Evolutionary conservation across 2,797 vertebrate species (phyloP).

Genomic region (Syngnathus acus): DNA sequence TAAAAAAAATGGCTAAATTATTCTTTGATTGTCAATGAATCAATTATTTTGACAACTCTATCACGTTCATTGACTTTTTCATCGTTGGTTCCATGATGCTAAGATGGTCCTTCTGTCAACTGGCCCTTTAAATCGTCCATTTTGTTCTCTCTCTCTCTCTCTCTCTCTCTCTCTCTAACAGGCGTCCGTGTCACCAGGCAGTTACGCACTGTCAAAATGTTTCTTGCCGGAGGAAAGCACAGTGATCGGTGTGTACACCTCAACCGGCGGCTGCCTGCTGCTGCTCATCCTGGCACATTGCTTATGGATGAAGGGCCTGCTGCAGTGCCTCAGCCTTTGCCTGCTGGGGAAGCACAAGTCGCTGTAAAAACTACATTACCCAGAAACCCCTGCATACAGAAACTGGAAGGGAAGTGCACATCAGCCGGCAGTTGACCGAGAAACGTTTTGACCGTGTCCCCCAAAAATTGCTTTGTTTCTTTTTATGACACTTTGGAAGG

Average conservation of each 20-base stretch:
- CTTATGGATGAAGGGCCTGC: conserved; percentile 67
- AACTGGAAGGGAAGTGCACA: neutral
- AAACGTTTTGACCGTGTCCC: neutral
- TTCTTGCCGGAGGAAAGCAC: conserved; percentile 85
- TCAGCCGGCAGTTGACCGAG: neutral
- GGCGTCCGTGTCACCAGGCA: conserved; percentile 78
- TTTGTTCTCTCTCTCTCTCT: neutral
- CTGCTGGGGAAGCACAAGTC: conserved; percentile 81
- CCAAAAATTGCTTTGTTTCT: neutral
- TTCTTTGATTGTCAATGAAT: no score
- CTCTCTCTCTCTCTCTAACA: conserved; percentile 31
- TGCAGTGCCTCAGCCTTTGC: conserved; percentile 70
- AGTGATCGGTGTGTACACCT: conserved; percentile 77
- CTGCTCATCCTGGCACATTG: conserved; percentile 69
- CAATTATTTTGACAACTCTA: no score
- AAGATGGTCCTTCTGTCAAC: neutral
- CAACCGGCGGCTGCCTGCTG: conserved; percentile 57
- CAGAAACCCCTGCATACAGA: conserved; percentile 19
- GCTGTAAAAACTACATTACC: conserved; percentile 61
- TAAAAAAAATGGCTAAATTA: no score
- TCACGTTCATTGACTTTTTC: neutral
- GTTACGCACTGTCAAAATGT: conserved; percentile 83
- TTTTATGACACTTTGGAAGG: conserved; percentile 27
- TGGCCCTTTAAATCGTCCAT: neutral
- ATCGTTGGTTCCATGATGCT: neutral